Percentiles rank a stretch among this genome's conserved stretches.
Conservation (phyloP, 1,140 invertebrate genomes). For the Maconellicoccus hirsutus region DNA sequence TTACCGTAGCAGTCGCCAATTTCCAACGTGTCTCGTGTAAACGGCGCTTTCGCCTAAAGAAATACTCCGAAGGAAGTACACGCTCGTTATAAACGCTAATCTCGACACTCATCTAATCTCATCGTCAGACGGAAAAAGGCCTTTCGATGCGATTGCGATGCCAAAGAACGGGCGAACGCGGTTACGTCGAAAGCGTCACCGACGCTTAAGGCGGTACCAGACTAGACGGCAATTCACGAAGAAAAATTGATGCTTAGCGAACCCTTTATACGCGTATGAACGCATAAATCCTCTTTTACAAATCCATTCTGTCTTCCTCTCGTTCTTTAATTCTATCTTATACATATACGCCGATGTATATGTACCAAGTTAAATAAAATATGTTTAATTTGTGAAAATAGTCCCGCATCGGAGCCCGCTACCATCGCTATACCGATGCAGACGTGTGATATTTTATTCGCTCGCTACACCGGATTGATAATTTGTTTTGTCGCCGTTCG, state of each 20-base stretch:
- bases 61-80: too few relatives aligned
- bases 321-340: not conserved
- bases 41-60: too few relatives aligned
- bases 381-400: slow-evolving; percentile 1
- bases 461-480: too few relatives aligned
- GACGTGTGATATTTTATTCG: too few relatives aligned
- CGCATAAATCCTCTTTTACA: not conserved
- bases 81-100: not conserved
- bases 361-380: not conserved
- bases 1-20: not conserved
- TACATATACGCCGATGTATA: too few relatives aligned
- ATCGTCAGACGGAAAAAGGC: slow-evolving; percentile 5
- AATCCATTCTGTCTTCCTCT: not conserved
- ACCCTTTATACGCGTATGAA: not conserved
- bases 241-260: slow-evolving; percentile 14
- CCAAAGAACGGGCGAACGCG: not conserved
- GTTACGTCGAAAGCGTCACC: slow-evolving; percentile 3
- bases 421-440: too few relatives aligned
- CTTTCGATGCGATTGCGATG: not conserved
- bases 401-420: not conserved
- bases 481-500: too few relatives aligned
- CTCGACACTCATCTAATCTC: not conserved
- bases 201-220: slow-evolving; percentile 20
- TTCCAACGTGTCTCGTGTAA: not conserved
- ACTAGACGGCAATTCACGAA: slow-evolving; percentile 15